phyloP scores from a whole-genome alignment of 2,113 vertebrate species.

The Chascanopsetta lugubris region DNA sequence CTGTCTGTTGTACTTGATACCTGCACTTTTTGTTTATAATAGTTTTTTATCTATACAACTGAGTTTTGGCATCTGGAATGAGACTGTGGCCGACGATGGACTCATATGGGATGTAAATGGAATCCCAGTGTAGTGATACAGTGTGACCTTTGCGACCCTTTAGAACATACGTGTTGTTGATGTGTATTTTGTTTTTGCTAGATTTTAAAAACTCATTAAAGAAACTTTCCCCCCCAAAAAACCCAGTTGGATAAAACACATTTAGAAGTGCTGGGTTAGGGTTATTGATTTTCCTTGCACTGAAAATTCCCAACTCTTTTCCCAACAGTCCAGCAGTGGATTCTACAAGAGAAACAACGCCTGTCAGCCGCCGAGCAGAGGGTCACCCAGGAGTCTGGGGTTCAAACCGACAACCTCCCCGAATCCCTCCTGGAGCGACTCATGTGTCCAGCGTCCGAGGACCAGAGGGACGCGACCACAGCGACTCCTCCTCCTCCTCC shows the following conservation, averaged over 20 bases:
- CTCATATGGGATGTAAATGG: no score
- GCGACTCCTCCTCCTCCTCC: constrained; percentile 23
- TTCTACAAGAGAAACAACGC: constrained; percentile 84
- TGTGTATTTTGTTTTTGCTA: no score
- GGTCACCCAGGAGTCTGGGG: constrained; percentile 77
- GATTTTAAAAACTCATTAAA: no score
- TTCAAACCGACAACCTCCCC: constrained; percentile 80
- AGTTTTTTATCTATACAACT: no score
- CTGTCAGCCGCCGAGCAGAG: constrained; percentile 73
- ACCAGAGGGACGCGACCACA: constrained; percentile 5
- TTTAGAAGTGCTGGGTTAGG: neutral
- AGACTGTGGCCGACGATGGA: no score
- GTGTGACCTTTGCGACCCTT: no score
- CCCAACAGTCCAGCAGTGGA: constrained; percentile 88
- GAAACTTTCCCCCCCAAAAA: no score
- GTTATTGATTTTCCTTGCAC: neutral
- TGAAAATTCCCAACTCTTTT: constrained; percentile 28
- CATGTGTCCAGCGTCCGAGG: constrained; percentile 28
- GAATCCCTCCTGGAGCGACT: constrained; percentile 40
- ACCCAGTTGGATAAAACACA: neutral
- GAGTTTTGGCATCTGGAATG: no score
- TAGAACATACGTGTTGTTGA: no score
- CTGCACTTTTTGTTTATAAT: no score
- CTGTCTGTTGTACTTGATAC: no score
- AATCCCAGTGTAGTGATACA: no score